A percentile compares a stretch with the other conserved stretches of the same genome.
These are phyloP conservation scores for Ascaphus truei DNA, from an alignment of 2,113 vertebrate genomes.

Conservation along the genomic window DNA sequence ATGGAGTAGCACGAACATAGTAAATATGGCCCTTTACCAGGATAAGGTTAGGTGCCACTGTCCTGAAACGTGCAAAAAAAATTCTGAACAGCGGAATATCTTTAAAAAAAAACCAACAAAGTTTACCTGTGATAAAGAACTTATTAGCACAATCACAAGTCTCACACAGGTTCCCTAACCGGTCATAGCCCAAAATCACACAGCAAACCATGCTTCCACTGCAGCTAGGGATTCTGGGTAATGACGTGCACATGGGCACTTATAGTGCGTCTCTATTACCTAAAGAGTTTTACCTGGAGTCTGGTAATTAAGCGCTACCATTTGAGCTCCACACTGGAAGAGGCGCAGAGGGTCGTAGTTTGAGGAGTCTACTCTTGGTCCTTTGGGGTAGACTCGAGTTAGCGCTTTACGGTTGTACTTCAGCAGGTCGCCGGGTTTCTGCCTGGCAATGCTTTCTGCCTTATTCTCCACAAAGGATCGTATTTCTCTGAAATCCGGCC, in stretches of 20 bases:
- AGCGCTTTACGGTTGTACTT: slow-evolving; percentile 86
- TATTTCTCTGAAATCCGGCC: slow-evolving; percentile 83
- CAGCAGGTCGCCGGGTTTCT: slow-evolving; percentile 70
- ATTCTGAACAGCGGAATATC: no score
- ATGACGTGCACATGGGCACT: background rate
- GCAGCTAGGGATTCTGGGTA: background rate
- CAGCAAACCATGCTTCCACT: background rate
- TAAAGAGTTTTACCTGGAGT: slow-evolving; percentile 73
- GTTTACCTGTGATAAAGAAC: no score
- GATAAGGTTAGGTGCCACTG: no score
- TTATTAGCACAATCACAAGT: no score
- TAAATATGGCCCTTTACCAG: no score
- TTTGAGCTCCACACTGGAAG: slow-evolving; percentile 88
- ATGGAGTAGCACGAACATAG: no score
- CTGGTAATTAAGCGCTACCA: slow-evolving; percentile 96
- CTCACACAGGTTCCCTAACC: no score
- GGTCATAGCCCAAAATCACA: no score
- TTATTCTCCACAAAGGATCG: slow-evolving; percentile 96
- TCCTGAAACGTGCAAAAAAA: no score
- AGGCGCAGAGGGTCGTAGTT: slow-evolving; percentile 92
- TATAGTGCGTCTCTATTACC: background rate
- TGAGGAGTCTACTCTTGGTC: slow-evolving; percentile 91
- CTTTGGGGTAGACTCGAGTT: slow-evolving; percentile 91
- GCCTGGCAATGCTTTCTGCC: slow-evolving; percentile 67
- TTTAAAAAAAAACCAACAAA: no score